Base-by-base conservation (phyloP, 2,888 invertebrate species). In the Lumbricus terrestris region DNA sequence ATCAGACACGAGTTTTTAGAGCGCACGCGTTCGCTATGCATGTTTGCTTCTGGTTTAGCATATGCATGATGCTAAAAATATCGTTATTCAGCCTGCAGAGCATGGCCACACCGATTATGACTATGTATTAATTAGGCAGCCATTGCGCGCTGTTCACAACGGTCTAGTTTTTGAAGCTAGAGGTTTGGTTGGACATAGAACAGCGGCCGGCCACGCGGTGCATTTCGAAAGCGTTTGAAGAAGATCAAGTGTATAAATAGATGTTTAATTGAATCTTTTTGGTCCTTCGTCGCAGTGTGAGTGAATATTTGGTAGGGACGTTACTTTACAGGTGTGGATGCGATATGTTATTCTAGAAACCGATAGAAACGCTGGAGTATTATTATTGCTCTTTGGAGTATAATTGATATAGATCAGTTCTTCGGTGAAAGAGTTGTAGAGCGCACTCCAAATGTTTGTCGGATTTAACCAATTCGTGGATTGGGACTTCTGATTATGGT, bases 61-160 rank as follows among this genome's bases (percentile, higher is more conserved):
- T 69, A 69, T n/a, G n/a, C n/a, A n/a, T n/a, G n/a, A 69, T 69
- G 69, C 69, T 69, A 69, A 69, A 69, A 69, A 69, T 69, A 69
- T 69, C 69, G 69, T 69, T 69, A n/a, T 69, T n/a, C n/a, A 11
- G 69, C 69, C 69, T 69, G 69, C 13, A n/a, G n/a, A n/a, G n/a
- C n/a, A n/a, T n/a, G n/a, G 69, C 69, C 29, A n/a, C 69, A 11
- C n/a, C 69, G 69, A 69, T 69, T 3, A n/a, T 11, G 69, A 69
- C n/a, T 29, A 69, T n/a, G 69, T 69, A 69, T 69, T 69, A 69
- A 69, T 69, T 69, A 69, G n/a, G 69, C 69, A 69, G n/a, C 8
- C n/a, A 8, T n/a, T 69, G 29, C 42, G 42, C 69, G 69, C 69
- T 29, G 69, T n/a, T 69, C 69, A 69, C 69, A 69, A n/a, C 69